Evolutionary conservation across 2,797 vertebrate species (phyloP).

Genomic region (Typhlichthys subterraneus): DNA sequence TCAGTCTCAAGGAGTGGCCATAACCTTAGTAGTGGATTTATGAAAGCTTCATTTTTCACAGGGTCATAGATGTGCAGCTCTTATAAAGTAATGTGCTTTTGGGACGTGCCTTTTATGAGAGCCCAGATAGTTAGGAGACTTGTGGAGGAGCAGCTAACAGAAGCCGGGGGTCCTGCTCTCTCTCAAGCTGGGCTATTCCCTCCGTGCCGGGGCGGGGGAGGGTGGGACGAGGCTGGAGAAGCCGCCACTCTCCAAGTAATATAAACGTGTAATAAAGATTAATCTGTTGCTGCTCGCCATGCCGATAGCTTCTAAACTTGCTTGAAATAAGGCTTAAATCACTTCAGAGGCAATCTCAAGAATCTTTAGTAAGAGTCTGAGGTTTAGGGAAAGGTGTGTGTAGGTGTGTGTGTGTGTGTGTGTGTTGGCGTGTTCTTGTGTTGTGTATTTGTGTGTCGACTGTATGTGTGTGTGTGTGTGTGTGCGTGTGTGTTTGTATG

Average conservation of each 20-base stretch:
- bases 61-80: constrained; percentile 82
- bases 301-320: constrained; percentile 83
- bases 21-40: constrained; percentile 85
- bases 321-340: constrained; percentile 83
- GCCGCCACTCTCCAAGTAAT: constrained; percentile 75
- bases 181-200: constrained; percentile 79
- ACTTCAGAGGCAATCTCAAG: constrained; percentile 79
- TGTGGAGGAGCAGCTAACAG: constrained; percentile 74
- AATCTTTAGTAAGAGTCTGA: constrained; percentile 64
- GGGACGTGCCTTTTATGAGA: constrained; percentile 84
- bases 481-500: too few relatives aligned
- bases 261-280: constrained; percentile 87
- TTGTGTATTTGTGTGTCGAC: neutral
- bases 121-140: constrained; percentile 85
- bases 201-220: constrained; percentile 63
- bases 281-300: constrained; percentile 82
- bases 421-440: constrained; percentile 39
- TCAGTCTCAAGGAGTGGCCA: constrained; percentile 76
- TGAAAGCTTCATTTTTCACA: constrained; percentile 87
- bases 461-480: too few relatives aligned
- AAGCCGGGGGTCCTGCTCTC: constrained; percentile 77
- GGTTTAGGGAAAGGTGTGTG: constrained; percentile 25
- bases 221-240: constrained; percentile 39
- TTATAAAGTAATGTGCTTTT: constrained; percentile 87
- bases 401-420: constrained; percentile 40